Conservation (phyloP, 1,140 invertebrate genomes). For the Scaptomyza montana region DNA sequence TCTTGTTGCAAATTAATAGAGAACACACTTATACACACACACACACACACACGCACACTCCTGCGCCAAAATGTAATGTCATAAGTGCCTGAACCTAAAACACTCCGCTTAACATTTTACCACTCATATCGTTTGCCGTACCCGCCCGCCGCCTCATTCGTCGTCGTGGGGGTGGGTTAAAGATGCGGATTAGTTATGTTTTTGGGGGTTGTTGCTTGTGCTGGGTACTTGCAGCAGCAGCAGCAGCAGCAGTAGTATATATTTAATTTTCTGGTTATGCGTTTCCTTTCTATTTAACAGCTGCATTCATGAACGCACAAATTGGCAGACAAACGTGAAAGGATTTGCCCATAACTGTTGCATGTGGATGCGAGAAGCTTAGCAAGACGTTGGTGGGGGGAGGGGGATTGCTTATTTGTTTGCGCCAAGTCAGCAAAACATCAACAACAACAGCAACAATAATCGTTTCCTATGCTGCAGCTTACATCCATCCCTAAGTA, state of each 20-base stretch:
- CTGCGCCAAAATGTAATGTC: slow-evolving; percentile 82
- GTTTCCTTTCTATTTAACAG: slow-evolving; percentile 66
- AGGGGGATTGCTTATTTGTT: slow-evolving; percentile 26
- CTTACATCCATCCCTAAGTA: slow-evolving; percentile 1
- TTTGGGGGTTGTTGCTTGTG: slow-evolving; percentile 29
- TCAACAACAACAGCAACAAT: slow-evolving; percentile 17
- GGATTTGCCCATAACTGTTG: slow-evolving; percentile 48
- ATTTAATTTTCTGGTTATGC: slow-evolving; percentile 79
- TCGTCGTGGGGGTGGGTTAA: slow-evolving; percentile 25
- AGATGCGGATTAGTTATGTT: slow-evolving; percentile 79
- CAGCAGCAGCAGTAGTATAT: slow-evolving; percentile 25
- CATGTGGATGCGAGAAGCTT: neutral
- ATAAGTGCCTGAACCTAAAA: slow-evolving; percentile 81
- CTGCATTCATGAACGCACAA: slow-evolving; percentile 74
- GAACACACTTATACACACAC: slow-evolving; percentile 48
- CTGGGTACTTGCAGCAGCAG: too few species aligned
- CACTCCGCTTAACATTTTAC: slow-evolving; percentile 73
- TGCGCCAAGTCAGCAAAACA: slow-evolving; percentile 37
- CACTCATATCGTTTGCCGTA: slow-evolving; percentile 45
- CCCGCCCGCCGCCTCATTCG: slow-evolving; percentile 10
- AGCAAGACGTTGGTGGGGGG: too few species aligned
- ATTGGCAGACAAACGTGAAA: slow-evolving; percentile 61
- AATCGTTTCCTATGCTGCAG: slow-evolving; percentile 13
- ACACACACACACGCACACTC: slow-evolving; percentile 25
- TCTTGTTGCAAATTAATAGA: slow-evolving; percentile 75